Evolutionary conservation across 2,797 vertebrate genomes (phyloP).

Genomic region (Betta splendens): DNA sequence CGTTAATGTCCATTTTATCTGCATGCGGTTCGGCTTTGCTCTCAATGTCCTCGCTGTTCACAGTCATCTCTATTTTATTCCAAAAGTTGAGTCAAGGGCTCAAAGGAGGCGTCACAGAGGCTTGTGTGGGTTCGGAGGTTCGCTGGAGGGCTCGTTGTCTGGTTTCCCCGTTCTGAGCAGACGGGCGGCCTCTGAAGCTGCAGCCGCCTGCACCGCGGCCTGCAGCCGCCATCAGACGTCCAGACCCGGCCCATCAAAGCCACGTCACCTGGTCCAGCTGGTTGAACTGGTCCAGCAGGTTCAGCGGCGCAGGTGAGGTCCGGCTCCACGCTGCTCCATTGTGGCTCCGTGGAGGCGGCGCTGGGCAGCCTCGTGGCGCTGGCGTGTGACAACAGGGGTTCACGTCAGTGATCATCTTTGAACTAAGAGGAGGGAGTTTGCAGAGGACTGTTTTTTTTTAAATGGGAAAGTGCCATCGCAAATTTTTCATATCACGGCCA

Average conservation of each 20-base stretch:
- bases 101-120: slow-evolving; percentile 6
- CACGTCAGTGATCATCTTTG: slow-evolving; percentile 59
- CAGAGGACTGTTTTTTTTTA: slow-evolving; percentile 36
- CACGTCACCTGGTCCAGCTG: slow-evolving; percentile 17
- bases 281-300: no score
- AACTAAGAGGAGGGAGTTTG: slow-evolving; percentile 51
- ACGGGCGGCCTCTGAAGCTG: slow-evolving; percentile 20
- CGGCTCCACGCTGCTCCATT: slow-evolving; percentile 13
- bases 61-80: slow-evolving; percentile 5
- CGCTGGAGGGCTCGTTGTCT: slow-evolving; percentile 20
- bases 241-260: slow-evolving; percentile 20
- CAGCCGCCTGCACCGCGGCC: slow-evolving; percentile 16
- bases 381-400: slow-evolving; percentile 58
- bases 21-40: not conserved
- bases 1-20: not conserved
- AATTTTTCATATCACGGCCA: slow-evolving; percentile 65
- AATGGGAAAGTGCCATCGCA: slow-evolving; percentile 62
- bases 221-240: slow-evolving; percentile 38
- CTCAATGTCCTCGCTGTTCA: not conserved
- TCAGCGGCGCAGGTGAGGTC: slow-evolving; percentile 38
- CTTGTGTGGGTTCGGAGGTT: slow-evolving; percentile 15
- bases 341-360: slow-evolving; percentile 41
- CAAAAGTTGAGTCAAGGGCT: slow-evolving; percentile 22
- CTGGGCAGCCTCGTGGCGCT: slow-evolving; percentile 51
- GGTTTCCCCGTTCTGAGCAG: not conserved